Percentiles rank a stretch among this genome's conserved stretches.
phyloP scores from a whole-genome alignment of 2,888 invertebrate genomes.

The Agrotis exclamationis region DNA sequence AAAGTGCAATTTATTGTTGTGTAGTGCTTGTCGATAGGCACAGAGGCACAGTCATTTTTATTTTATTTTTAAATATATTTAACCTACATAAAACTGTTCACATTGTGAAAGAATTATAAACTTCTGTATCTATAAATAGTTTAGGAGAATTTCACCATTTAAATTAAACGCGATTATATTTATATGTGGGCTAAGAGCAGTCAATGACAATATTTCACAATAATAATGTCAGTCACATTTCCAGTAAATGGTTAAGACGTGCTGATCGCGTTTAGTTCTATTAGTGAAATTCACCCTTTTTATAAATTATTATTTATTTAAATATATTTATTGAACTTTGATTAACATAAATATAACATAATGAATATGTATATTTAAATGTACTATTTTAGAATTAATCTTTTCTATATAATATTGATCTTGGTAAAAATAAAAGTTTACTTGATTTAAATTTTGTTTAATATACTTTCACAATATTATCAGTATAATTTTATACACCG shows the following conservation, averaged over 20 bases:
- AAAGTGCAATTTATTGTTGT: constrained; percentile 80
- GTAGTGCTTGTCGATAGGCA: constrained; percentile 87
- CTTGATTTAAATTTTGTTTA: constrained; percentile 40
- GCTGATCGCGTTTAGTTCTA: background rate
- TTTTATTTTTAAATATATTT: constrained; percentile 71
- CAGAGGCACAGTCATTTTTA: constrained; percentile 86
- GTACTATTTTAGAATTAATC: background rate
- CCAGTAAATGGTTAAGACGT: too few relatives aligned
- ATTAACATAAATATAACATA: background rate
- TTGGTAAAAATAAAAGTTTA: constrained; percentile 8
- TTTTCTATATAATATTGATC: constrained; percentile 51
- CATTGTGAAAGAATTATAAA: constrained; percentile 59
- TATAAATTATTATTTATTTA: background rate
- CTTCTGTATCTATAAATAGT: background rate
- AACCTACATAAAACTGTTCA: constrained; percentile 66
- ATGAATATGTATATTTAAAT: background rate
- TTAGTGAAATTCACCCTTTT: background rate
- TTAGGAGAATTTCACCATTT: background rate
- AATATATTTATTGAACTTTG: too few relatives aligned
- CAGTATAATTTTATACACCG: constrained; percentile 69
- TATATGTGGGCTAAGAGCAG: too few relatives aligned
- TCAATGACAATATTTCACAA: background rate
- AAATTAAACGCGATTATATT: background rate
- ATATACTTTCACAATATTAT: constrained; percentile 66
- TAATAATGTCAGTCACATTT: background rate